These are phyloP conservation scores for Argopecten irradians DNA, from an alignment of 1,140 invertebrate genomes.

Conservation along the genomic window DNA sequence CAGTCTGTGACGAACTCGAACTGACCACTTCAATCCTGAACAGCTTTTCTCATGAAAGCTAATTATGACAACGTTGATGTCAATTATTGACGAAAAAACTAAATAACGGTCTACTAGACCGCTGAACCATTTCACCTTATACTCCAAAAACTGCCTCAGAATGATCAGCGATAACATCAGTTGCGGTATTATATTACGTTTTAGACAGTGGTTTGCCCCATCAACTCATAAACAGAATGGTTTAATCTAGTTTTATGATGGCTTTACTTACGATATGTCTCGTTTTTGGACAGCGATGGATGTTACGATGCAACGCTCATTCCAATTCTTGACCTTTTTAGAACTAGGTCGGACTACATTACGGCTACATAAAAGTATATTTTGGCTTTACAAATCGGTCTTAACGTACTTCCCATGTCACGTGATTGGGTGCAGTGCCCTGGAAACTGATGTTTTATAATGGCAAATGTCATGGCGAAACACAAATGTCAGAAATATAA, in stretches of 20 bases:
- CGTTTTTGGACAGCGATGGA: background rate
- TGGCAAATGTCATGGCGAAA: too few relatives aligned
- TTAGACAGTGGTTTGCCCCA: background rate
- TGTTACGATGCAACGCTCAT: background rate
- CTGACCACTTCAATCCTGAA: background rate
- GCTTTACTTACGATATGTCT: background rate
- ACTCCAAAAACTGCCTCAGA: background rate
- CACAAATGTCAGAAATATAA: too few relatives aligned
- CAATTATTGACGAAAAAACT: slow-evolving; percentile 19
- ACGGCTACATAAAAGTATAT: background rate
- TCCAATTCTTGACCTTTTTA: background rate
- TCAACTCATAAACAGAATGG: background rate
- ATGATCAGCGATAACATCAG: background rate
- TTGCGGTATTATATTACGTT: background rate
- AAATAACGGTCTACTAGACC: background rate
- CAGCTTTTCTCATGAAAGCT: background rate
- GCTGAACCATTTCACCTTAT: background rate
- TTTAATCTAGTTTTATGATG: background rate
- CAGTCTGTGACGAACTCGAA: background rate
- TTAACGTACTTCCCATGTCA: too few relatives aligned
- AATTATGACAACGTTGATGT: background rate
- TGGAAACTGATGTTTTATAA: too few relatives aligned
- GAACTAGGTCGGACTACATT: background rate
- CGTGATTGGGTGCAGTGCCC: too few relatives aligned
- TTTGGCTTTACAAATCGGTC: background rate